Base-by-base conservation (phyloP, 2,113 vertebrate genomes). In the Cathartes aura region DNA sequence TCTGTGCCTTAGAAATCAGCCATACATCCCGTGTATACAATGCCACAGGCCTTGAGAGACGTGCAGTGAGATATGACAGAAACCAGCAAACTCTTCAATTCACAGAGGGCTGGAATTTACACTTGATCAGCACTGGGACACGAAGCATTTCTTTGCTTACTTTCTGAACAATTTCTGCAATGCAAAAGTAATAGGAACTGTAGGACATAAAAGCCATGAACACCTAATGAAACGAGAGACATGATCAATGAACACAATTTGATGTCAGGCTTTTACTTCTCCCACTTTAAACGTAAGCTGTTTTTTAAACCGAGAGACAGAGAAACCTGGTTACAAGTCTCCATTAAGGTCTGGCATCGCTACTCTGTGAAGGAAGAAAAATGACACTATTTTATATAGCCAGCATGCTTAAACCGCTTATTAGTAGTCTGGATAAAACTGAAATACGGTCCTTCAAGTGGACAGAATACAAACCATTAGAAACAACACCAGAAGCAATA, bases 1-100 rank as follows among this genome's bases (percentile, higher is more conserved):
- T 26, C 68, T 18, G 15, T 45, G 87, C 55, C 26, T 68, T 29
- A 13, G 52, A 50, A 82, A n/a, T 17, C 71, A 53, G 8, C 45
- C 32, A 6, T 5, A 42, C 11, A 2, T 8, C 45, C 52, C 40
- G 10, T 0, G 36, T 7, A 15, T 2, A 22, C 23, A 32, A 4
- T 0, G 0, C 16, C 10, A 3, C 19, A 24, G 42, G 8, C n/a
- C 1, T 0, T 2, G 18, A 20, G 62, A 32, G 38, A 42, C 1
- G 5, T 9, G 64, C 19, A 15, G 71, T 2, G 34, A 38, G 47
- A 32, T 14, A 6, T 1, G n/a, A 15, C 45, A 67, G 38, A 59
- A 50, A 38, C 9, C 1, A 2, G 53, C 23, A 67, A n/a, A 36
- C 12, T 24, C 58, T 6, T 12, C 13, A 4, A 1, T 6, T 36